Evolutionary conservation across 2,113 vertebrate species (phyloP), one percentile per base, ranked within the genome.

Genomic region (Vimba vimba): DNA sequence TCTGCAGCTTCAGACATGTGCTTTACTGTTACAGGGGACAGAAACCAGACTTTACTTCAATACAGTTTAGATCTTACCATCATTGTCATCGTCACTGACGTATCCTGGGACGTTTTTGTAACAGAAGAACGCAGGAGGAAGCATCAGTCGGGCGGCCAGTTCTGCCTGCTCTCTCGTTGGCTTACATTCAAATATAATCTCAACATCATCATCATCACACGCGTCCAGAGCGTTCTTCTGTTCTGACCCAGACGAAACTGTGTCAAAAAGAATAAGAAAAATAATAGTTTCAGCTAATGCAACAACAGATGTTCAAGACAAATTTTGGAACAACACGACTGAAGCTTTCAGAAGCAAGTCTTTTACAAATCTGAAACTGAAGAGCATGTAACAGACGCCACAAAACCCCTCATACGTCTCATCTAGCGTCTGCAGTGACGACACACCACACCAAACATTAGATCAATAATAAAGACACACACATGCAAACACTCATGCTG

Each of bases 121-220:
- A 88, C 97, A 97, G 94, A 99, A 99, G 91, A 99, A 99, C 0
- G 97, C 97, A 80, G 93, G 92, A 17, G 98, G 98, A 33, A 99
- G 95, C 89, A 93, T 91, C 8, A 99, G 96, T 50, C 92, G 87
- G 68, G 87, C 93, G 85, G 98, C 97, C 0, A 99, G 94, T 85
- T 92, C 95, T 79, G 90, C 96, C 85, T 99, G 98, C 64, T 97
- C 96, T 88, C 93, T 88, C 1, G 96, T 98, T 2, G 98, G 97
- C n/a, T 93, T 96, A 50, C 94, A 91, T 87, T 97, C 97, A 0
- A 95, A 99, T 21, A 99, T 92, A 73, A 99, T 90, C 59, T 96
- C 50, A 55, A 99, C 91, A 6, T 39, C 19, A 3, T 39, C 19
- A 3, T 33, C 30, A 33, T 59, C 45, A 23, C 39, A 30, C 85